Conservation (phyloP, 2,113 vertebrate species). For the Eulacestoma nigropectus region DNA sequence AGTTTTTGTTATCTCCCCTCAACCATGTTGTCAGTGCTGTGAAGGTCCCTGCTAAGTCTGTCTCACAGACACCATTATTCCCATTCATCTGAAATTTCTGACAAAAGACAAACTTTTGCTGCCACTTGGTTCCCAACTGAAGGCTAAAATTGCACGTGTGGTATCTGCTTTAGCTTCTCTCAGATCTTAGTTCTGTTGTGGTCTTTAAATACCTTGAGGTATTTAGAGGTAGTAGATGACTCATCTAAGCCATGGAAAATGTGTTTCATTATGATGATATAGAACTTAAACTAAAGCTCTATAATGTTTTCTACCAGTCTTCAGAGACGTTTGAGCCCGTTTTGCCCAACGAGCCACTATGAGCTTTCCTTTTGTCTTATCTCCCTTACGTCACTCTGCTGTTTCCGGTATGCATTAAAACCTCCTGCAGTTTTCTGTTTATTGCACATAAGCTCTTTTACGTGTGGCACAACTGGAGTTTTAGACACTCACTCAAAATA, state of each 20-base stretch:
- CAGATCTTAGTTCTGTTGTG: background rate
- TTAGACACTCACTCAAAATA: conserved; percentile 28
- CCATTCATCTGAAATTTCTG: background rate
- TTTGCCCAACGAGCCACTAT: background rate
- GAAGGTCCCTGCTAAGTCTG: background rate
- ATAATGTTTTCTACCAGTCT: background rate
- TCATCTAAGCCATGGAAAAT: background rate
- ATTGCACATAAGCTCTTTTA: background rate
- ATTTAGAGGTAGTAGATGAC: background rate
- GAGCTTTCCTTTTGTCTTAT: background rate
- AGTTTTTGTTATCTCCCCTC: background rate
- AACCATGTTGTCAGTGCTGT: background rate
- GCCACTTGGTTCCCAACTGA: background rate
- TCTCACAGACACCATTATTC: background rate
- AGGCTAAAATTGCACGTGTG: background rate
- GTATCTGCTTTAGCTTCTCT: background rate
- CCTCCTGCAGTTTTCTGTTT: background rate
- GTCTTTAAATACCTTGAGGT: background rate
- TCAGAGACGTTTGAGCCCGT: background rate
- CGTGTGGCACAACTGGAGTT: background rate
- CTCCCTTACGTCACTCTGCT: background rate
- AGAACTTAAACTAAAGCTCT: background rate
- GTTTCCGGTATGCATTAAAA: background rate
- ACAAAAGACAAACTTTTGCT: background rate
- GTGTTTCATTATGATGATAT: background rate